These are phyloP conservation scores for Hemiprocne comata DNA, from an alignment of 2,113 vertebrate genomes.

Conservation along the genomic window DNA sequence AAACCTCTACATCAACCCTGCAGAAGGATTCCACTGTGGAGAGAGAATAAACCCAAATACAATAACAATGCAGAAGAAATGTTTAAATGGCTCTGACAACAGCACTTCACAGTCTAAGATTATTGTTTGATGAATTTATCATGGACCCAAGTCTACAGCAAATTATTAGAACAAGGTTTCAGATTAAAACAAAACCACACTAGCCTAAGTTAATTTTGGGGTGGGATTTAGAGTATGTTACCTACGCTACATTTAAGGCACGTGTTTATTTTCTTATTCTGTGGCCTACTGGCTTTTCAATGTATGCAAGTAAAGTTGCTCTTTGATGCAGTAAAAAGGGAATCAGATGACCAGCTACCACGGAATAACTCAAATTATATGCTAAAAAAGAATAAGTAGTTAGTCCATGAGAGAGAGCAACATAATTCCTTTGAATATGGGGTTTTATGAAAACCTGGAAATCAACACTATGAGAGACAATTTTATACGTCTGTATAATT, in stretches of 20 bases:
- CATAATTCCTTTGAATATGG: neutral
- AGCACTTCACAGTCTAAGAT: neutral
- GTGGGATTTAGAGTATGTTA: neutral
- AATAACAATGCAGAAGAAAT: neutral
- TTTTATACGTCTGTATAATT: neutral
- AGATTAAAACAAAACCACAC: neutral
- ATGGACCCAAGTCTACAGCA: neutral
- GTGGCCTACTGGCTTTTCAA: neutral
- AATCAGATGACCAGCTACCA: neutral
- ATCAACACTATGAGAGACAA: neutral
- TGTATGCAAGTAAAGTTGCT: neutral
- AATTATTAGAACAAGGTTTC: neutral
- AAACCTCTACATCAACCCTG: neutral
- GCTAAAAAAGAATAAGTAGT: neutral
- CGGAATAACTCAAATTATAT: neutral
- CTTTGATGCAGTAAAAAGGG: neutral
- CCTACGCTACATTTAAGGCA: neutral
- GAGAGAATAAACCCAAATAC: neutral
- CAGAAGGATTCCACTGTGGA: neutral
- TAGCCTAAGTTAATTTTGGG: neutral
- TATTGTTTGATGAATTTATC: neutral
- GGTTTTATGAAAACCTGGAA: neutral
- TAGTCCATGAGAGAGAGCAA: neutral
- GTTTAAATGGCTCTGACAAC: neutral
- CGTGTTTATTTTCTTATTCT: neutral